Conservation (phyloP, 2,113 vertebrate species). For the Thryonomys swinderianus region DNA sequence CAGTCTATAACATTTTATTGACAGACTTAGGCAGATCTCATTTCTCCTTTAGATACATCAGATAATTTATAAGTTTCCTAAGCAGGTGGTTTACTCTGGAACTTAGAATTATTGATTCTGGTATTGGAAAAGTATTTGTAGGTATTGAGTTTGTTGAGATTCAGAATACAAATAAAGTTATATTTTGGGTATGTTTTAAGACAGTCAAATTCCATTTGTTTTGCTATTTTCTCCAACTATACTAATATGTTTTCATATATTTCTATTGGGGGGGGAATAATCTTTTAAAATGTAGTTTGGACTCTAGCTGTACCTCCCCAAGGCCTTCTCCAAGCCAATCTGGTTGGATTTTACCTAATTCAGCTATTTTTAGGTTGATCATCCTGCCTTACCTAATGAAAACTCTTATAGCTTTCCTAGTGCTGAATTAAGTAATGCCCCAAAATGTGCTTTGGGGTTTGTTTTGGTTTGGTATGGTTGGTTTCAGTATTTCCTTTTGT, state of each 20-base stretch:
- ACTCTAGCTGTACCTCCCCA: conserved; percentile 16
- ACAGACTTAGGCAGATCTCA: conserved; percentile 17
- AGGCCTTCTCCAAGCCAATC: conserved; percentile 1
- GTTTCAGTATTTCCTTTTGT: not conserved
- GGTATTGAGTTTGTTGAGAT: conserved; percentile 54
- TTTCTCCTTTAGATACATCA: conserved; percentile 50
- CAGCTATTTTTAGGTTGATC: not conserved
- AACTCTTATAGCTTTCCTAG: not conserved
- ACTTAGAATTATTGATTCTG: conserved; percentile 15
- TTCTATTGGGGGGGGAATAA: not conserved
- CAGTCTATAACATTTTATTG: conserved; percentile 39
- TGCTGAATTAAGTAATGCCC: conserved; percentile 39
- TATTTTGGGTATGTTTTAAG: not conserved
- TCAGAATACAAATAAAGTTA: conserved; percentile 44
- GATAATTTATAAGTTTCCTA: conserved; percentile 50
- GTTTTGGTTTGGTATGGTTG: not conserved
- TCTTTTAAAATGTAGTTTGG: not conserved
- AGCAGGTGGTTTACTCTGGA: conserved; percentile 43
- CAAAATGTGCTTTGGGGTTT: not conserved
- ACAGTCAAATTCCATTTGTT: conserved; percentile 11
- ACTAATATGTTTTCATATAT: no score
- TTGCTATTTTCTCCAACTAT: no score
- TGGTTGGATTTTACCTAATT: conserved; percentile 28
- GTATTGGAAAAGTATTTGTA: conserved; percentile 5
- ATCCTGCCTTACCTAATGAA: conserved; percentile 13